These are phyloP conservation scores for Vandiemenella viatica DNA, from an alignment of 2,888 invertebrate genomes.

Conservation along the genomic window DNA sequence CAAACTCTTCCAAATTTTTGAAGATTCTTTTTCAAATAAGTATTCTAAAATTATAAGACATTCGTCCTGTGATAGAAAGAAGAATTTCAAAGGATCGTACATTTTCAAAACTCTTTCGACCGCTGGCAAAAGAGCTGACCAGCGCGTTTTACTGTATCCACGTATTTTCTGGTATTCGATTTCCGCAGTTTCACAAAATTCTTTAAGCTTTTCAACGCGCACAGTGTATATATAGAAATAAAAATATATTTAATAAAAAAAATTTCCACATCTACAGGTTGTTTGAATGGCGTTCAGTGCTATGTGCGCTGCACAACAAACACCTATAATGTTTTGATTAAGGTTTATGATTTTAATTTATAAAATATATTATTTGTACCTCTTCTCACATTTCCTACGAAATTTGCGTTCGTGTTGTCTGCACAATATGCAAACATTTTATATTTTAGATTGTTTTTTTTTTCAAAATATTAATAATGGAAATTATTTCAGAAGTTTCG, in stretches of 20 bases:
- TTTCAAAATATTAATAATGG: too few species aligned
- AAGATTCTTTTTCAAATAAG: slow-evolving; percentile 19
- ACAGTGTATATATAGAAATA: not conserved
- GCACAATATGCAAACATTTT: too few species aligned
- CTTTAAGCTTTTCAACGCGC: not conserved
- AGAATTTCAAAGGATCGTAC: slow-evolving; percentile 18
- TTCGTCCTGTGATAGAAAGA: slow-evolving; percentile 20
- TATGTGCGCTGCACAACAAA: not conserved
- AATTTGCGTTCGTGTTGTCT: too few species aligned
- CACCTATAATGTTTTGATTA: not conserved
- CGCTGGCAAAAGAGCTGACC: slow-evolving; percentile 20
- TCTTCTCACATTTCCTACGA: too few species aligned
- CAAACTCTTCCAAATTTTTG: too few species aligned
- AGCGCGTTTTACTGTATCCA: slow-evolving; percentile 20
- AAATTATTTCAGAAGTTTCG: too few species aligned
- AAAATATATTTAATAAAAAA: not conserved
- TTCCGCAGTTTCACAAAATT: not conserved
- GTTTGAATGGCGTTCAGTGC: not conserved
- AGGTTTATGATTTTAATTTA: not conserved
- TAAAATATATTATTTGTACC: not conserved
- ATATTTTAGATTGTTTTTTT: too few species aligned
- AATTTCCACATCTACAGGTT: not conserved
- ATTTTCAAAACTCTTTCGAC: slow-evolving; percentile 21
- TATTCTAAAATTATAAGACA: slow-evolving; percentile 13
- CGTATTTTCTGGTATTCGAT: slow-evolving; percentile 21